Evolutionary conservation across 2,797 vertebrate genomes (phyloP).

Genomic region (Nyctibius grandis): DNA sequence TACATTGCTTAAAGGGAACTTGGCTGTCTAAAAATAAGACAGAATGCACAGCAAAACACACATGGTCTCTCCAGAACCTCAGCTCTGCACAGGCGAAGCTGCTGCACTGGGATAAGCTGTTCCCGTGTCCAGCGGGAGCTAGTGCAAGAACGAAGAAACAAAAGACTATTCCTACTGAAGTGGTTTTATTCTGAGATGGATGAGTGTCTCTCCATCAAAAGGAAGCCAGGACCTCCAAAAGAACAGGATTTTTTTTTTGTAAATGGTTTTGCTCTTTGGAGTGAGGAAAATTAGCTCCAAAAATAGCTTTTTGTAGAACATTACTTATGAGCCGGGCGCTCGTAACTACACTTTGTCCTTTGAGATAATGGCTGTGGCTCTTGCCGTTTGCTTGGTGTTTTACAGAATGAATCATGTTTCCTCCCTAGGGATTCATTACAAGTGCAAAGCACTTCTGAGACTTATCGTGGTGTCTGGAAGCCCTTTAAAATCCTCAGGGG

Average conservation of each 20-base stretch:
- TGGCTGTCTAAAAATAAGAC: constrained; percentile 14
- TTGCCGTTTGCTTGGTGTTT: neutral
- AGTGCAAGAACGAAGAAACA: neutral
- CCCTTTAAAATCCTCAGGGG: neutral
- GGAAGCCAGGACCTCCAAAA: neutral
- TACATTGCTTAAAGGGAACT: neutral
- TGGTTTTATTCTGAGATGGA: neutral
- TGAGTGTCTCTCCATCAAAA: neutral
- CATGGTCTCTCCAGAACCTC: neutral
- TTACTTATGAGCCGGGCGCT: neutral
- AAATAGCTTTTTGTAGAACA: neutral
- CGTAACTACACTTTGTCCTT: neutral
- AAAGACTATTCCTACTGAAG: neutral
- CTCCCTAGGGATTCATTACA: neutral
- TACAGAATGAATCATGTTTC: neutral
- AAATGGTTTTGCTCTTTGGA: neutral
- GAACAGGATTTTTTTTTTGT: neutral
- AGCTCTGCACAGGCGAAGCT: neutral
- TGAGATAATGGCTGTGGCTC: neutral
- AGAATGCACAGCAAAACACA: neutral
- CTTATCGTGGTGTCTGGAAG: neutral
- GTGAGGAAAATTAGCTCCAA: neutral
- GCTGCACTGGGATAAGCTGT: neutral
- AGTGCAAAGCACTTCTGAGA: neutral
- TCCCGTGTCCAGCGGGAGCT: neutral